Evolutionary conservation across 1,140 invertebrate species (phyloP).

Genomic region (Neodiprion fabricii): DNA sequence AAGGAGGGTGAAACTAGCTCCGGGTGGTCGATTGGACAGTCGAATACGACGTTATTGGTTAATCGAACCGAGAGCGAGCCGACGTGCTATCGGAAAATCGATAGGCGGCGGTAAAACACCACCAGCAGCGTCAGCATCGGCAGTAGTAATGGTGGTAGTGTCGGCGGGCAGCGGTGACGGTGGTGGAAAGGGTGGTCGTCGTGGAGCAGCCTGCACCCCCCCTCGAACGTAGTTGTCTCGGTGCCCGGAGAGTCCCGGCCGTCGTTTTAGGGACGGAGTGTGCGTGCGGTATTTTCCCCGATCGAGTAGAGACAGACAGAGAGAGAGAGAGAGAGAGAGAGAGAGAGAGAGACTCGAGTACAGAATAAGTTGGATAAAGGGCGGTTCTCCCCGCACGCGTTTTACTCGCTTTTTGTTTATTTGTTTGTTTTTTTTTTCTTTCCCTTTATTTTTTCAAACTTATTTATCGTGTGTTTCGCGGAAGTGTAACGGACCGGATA

Average conservation of each 20-base stretch:
- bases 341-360: conserved; percentile 20
- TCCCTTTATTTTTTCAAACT: no score
- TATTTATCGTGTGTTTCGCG: no score
- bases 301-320: neutral
- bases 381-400: neutral
- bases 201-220: no score
- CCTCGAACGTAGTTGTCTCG: no score
- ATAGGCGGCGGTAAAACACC: neutral
- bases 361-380: conserved; percentile 9
- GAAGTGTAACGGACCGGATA: no score
- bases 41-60: neutral
- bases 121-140: no score
- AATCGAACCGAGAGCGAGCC: neutral
- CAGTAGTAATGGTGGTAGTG: no score
- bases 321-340: conserved; percentile 17
- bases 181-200: neutral
- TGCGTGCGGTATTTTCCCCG: no score
- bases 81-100: conserved; percentile 6
- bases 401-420: no score
- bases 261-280: no score
- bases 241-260: no score
- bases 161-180: neutral
- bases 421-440: no score
- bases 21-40: neutral
- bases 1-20: neutral